Evolutionary conservation across 2,888 invertebrate species (phyloP), one percentile per base, ranked within the genome.

Genomic region (Rhagonycha fulva): DNA sequence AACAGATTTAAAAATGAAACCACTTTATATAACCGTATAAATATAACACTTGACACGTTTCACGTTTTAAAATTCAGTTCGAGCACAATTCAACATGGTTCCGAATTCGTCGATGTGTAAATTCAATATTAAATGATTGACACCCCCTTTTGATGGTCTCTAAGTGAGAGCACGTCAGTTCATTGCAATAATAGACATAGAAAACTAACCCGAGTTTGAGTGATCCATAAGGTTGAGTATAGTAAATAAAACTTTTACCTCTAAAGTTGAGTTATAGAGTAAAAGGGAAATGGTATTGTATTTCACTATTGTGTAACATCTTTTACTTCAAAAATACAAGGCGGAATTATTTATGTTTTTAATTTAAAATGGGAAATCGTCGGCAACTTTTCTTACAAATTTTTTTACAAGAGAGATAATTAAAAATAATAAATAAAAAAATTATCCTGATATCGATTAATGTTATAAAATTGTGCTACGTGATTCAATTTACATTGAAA

Each of bases 101-200:
- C 76, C 77, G 72, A 78, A 77, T 76, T 75, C 79, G 79, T 72
- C 79, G 79, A 79, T 79, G 83, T 83, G 82, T 81, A 83, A 84
- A 84, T 85, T 85, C 84, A 85, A 85, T 85, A 85, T 84, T 81
- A 82, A 82, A 85, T 85, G 85, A 85, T 85, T 85, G 85, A 85
- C 85, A 84, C 83, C 85, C 85, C 85, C 82, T 83, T 84, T 83
- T 83, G 83, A 83, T 83, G 83, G 83, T 82, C 72, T 82, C 82
- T 83, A 82, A 83, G 81, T 75, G 75, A 72, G 76, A 73, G 78
- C 75, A 72, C 77, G 77, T 74, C 66, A 74, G 71, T 77, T 77
- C 77, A 72, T 77, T 77, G 71, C 77, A 69, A 77, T 66, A 26
- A 23, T 14, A 60, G 66, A n/a, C 72, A 66, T 70, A 62, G 23